Evolutionary conservation across 2,113 vertebrate species (phyloP).

Genomic region (Oplegnathus fasciatus): DNA sequence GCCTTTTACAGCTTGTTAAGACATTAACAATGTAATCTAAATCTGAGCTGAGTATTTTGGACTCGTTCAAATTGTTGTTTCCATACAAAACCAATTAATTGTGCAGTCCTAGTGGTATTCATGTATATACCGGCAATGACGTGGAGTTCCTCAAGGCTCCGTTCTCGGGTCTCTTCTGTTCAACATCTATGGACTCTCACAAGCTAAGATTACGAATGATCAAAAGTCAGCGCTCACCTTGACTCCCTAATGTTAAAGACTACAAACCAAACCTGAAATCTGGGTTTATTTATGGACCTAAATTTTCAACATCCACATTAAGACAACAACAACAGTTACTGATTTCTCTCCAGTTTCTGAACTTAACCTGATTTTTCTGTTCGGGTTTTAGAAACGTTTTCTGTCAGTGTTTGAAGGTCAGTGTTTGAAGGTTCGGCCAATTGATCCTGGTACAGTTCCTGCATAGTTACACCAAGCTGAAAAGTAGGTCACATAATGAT

Average conservation of each 20-base stretch:
- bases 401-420: slow-evolving; percentile 3
- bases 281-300: neutral
- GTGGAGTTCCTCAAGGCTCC: slow-evolving; percentile 3
- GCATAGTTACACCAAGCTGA: neutral
- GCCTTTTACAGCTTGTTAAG: no score
- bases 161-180: neutral
- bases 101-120: no score
- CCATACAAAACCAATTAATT: no score
- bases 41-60: no score
- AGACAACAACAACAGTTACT: neutral
- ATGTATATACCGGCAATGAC: neutral
- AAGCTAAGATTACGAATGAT: no score
- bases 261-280: neutral
- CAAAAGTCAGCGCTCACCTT: no score
- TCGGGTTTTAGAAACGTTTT: slow-evolving; percentile 21
- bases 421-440: slow-evolving; percentile 34
- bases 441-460: slow-evolving; percentile 38
- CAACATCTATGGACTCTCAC: neutral
- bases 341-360: neutral
- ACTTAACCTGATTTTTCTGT: slow-evolving; percentile 11
- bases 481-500: slow-evolving; percentile 37
- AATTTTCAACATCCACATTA: neutral
- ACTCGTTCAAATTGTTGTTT: no score
- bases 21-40: no score
- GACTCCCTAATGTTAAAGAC: neutral